phyloP scores from a whole-genome alignment of 2,797 vertebrate species.

The Protosalanx chinensis region DNA sequence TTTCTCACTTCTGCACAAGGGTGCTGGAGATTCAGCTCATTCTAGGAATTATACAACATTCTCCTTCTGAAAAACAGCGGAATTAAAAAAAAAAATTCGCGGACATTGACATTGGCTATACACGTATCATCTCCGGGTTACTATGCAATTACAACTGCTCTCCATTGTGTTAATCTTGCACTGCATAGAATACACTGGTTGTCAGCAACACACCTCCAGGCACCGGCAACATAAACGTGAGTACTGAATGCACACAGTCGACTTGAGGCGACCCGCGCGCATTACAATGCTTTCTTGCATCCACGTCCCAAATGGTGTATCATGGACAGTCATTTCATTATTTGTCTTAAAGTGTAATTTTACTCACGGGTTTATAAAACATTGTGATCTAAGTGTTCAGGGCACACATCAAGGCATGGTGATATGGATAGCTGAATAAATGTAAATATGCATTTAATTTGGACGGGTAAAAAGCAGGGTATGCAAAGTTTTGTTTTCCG shows the following conservation, averaged over 20 bases:
- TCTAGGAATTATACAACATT: slow-evolving; percentile 61
- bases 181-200: slow-evolving; percentile 97
- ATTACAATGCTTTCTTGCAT: slow-evolving; percentile 15
- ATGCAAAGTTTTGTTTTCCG: too few species aligned
- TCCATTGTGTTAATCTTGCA: slow-evolving; percentile 97
- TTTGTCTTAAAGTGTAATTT: background rate
- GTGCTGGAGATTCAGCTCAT: slow-evolving; percentile 63
- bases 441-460: too few species aligned
- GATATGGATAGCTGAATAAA: too few species aligned
- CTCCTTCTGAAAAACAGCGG: slow-evolving; percentile 45
- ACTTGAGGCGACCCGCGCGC: background rate
- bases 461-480: too few species aligned
- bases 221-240: slow-evolving; percentile 96
- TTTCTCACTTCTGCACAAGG: slow-evolving; percentile 61
- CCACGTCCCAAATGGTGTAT: slow-evolving; percentile 6
- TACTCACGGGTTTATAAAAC: background rate
- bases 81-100: slow-evolving; percentile 41
- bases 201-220: slow-evolving; percentile 92
- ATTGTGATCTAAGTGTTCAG: too few species aligned
- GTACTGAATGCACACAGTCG: slow-evolving; percentile 58
- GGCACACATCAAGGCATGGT: too few species aligned
- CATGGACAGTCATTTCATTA: background rate
- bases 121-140: slow-evolving; percentile 87
- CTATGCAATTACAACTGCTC: slow-evolving; percentile 99
- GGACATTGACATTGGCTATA: slow-evolving; percentile 78